Evolutionary conservation across 2,797 vertebrate genomes (phyloP), one percentile per base, ranked within the genome.

Genomic region (Typhlichthys subterraneus): DNA sequence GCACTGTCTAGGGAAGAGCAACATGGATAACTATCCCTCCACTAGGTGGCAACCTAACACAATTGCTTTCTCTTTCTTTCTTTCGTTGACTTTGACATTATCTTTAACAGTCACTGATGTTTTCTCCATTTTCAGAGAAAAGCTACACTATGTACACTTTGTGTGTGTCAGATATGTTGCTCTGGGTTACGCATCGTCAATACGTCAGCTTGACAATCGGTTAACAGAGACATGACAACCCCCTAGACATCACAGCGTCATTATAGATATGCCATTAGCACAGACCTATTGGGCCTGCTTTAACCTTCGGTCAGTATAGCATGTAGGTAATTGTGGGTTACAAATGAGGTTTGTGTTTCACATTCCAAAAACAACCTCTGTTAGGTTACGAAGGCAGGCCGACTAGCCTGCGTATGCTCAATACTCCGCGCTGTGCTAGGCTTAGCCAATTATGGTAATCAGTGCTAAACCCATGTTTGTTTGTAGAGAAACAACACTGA

Each of bases 1-100:
- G 76, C 15, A 46, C 12, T 38, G 4, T 13, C 1, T 46, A 15
- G 2, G 33, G 42, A 57, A 47, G 54, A 66, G 45, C 15, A 49
- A 45, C 65, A 17, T 50, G 13, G 14, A 9, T 0, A 61, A 65
- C 45, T 52, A 45, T 70, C 63, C 75, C 14, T 77, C 90, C 91
- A 91, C 90, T 88, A 92, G 92, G 69, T 84, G 91, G 91, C 87
- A 65, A 70, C 70, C 61, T 78, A 47, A 77, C 72, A 63, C 46
- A 11, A 12, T 48, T 38, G 12, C 45, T 55, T 7, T 47, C 19
- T 12, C 53, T 63, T 15, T 42, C 53, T 4, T 38, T 38, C 33
- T 38, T 38, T 38, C 33, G 33, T 38, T 38, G 5, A 5, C 7
- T 38, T 8, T 38, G 12, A n/a, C 13, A 7, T 50, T 50, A 13